These are phyloP conservation scores for Calliopum simillimum DNA, from an alignment of 2,888 invertebrate species.

Conservation along the genomic window DNA sequence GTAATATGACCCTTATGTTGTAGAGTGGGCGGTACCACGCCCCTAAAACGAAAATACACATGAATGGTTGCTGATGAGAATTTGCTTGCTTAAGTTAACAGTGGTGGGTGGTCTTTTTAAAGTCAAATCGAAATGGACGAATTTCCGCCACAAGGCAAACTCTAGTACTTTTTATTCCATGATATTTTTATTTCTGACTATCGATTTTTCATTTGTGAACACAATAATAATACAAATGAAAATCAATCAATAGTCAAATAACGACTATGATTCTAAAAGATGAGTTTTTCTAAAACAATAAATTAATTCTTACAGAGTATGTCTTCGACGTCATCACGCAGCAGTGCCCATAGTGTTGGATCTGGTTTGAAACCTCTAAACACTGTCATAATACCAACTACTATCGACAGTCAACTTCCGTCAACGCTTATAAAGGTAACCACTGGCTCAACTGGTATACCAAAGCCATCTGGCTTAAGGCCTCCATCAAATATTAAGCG, in stretches of 20 bases:
- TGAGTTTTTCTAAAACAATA: neutral
- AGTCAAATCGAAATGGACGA: too few relatives aligned
- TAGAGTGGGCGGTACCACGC: too few relatives aligned
- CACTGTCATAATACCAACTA: constrained; percentile 12
- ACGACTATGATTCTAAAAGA: too few relatives aligned
- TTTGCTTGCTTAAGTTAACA: too few relatives aligned
- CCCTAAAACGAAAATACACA: too few relatives aligned
- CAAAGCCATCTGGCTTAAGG: constrained; percentile 63
- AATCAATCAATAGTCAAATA: too few relatives aligned
- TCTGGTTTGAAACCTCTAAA: constrained; percentile 36
- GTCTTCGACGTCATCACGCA: constrained; percentile 64
- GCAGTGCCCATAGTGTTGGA: constrained; percentile 57
- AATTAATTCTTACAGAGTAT: constrained; percentile 55
- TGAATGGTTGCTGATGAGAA: too few relatives aligned
- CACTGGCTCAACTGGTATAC: constrained; percentile 60
- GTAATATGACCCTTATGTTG: too few relatives aligned
- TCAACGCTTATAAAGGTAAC: constrained; percentile 56
- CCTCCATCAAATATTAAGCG: constrained; percentile 61
- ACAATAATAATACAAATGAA: too few relatives aligned
- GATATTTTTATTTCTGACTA: neutral
- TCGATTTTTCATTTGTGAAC: too few relatives aligned
- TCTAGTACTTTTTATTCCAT: neutral
- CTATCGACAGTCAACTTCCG: constrained; percentile 11
- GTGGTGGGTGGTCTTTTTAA: neutral
- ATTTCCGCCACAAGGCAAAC: neutral